A percentile compares a stretch with the other conserved stretches of the same genome.
These are phyloP conservation scores for Drosophila pseudoananassae DNA, from an alignment of 1,140 invertebrate genomes.

Conservation along the genomic window DNA sequence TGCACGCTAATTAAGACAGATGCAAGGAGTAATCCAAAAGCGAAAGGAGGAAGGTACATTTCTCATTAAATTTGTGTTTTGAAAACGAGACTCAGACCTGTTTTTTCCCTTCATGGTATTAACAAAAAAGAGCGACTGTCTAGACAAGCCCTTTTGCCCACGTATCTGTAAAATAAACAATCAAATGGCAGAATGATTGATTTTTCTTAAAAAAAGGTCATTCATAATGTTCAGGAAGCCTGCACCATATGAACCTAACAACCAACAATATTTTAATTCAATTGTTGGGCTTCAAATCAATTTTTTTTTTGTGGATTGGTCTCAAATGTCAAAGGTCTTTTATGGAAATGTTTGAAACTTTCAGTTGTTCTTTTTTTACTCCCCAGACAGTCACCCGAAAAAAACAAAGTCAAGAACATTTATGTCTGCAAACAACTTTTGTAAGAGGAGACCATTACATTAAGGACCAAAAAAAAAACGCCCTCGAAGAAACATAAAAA, in stretches of 20 bases:
- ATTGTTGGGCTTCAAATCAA: constrained; percentile 4
- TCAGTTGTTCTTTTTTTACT: background rate
- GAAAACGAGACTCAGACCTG: background rate
- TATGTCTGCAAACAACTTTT: background rate
- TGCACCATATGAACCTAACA: background rate
- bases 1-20: constrained; percentile 51
- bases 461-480: background rate
- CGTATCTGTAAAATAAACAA: constrained; percentile 4
- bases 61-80: background rate
- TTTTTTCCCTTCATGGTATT: constrained; percentile 7
- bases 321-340: background rate
- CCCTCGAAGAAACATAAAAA: constrained; percentile 22
- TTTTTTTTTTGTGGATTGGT: background rate
- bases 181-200: background rate
- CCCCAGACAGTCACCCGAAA: background rate
- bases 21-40: background rate
- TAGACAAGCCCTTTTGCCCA: constrained; percentile 35
- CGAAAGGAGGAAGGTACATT: background rate
- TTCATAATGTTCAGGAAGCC: background rate
- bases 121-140: constrained; percentile 29
- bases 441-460: constrained; percentile 5
- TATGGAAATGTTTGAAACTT: constrained; percentile 2
- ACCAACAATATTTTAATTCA: background rate
- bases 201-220: background rate
- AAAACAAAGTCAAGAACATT: constrained; percentile 1